Evolutionary conservation across 1,140 invertebrate genomes (phyloP), one percentile per base, ranked within the genome.

Genomic region (Microplitis mediator): DNA sequence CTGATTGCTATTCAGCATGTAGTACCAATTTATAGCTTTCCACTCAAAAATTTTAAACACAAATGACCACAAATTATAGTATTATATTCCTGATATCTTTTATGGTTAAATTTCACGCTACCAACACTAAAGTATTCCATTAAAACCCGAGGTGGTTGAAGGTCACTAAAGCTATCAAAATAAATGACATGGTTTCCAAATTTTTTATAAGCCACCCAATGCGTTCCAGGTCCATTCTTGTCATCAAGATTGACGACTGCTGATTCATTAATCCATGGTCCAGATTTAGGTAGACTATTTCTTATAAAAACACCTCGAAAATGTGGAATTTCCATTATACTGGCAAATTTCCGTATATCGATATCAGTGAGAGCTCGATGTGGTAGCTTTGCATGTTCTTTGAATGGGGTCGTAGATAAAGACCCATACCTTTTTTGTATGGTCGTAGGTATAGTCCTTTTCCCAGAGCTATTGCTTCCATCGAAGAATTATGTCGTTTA

Each of bases 391-490:
- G 71, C 34, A 3, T 51, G 58, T 71, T 58, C 73, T 75, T 74
- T 74, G 14, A 16, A 23, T 66, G 14, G 11, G 35, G 31, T 14
- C 34, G 0, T 11, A 62, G 58, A 61, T 69, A 70, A 6, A 80
- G 61, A 61, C 80, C 80, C 2, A 71, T 36, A 4, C 51, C 79
- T 79, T 67, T 81, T 74, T 79, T 78, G 60, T 80, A 77, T 54
- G 74, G 80, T 73, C 78, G 79, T 39, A 81, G 64, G 71, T 71
- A 74, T 32, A 82, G 52, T 45, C 80, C 79, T 54, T 77, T 77
- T 36, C 80, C 81, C 23, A 84, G 23, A 34, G 79, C 80, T 54
- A 81, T 81, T 4, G 76, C 64, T 77, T 82, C 82, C 76, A 84
- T 83, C 67, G 39, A 70, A 74, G 75, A 65, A 73, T 69, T 80